A percentile compares a stretch with the other conserved stretches of the same genome.
phyloP scores from a whole-genome alignment of 2,113 vertebrate genomes.

The Malurus cyaneus region DNA sequence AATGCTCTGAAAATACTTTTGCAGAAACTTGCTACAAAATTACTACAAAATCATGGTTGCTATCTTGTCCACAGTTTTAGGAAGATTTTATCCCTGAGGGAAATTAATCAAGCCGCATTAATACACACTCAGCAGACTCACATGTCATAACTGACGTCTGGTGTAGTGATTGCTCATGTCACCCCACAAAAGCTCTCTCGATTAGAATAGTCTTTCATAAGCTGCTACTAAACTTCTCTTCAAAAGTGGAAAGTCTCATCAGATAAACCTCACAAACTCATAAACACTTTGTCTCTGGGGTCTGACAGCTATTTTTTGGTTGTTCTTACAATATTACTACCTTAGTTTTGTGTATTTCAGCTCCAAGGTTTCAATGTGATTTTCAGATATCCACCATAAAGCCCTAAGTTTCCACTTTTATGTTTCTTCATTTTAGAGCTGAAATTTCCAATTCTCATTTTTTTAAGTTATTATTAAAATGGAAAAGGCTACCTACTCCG shows the following conservation, averaged over 20 bases:
- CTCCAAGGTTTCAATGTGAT: background rate
- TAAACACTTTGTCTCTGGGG: constrained; percentile 29
- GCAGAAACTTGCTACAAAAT: background rate
- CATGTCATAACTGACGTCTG: background rate
- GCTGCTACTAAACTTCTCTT: constrained; percentile 10
- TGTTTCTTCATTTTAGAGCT: constrained; percentile 31
- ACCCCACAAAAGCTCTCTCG: constrained; percentile 1
- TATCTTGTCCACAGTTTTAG: constrained; percentile 15
- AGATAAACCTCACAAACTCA: constrained; percentile 19
- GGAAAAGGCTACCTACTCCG: background rate
- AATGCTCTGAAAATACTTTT: background rate
- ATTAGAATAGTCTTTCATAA: constrained; percentile 24
- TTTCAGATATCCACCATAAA: constrained; percentile 22
- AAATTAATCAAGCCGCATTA: constrained; percentile 52
- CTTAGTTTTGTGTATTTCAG: background rate
- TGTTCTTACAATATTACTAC: constrained; percentile 19
- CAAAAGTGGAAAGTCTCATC: background rate
- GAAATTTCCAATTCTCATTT: constrained; percentile 37
- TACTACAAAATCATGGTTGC: constrained; percentile 14
- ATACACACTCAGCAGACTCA: constrained; percentile 26
- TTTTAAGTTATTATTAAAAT: constrained; percentile 17
- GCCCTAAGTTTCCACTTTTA: background rate
- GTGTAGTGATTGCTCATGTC: background rate
- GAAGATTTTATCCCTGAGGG: constrained; percentile 8
- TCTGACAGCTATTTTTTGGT: background rate